Evolutionary conservation across 2,113 vertebrate genomes (phyloP).

Genomic region (Hypomesus transpacificus): DNA sequence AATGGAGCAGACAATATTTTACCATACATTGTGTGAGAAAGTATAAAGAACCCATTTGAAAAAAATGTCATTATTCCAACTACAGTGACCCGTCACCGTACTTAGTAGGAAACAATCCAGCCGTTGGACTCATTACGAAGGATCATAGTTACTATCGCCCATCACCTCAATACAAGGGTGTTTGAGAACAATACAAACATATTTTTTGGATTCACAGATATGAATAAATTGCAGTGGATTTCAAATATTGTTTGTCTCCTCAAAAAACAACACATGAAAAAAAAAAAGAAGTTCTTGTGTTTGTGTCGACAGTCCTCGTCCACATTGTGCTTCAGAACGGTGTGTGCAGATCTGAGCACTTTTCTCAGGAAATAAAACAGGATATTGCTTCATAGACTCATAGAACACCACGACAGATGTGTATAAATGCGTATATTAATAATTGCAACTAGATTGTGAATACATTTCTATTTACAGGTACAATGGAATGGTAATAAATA

Average conservation of each 20-base stretch:
- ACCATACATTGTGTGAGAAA: slow-evolving; percentile 84
- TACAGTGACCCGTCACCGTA: not conserved
- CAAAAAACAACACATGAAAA: slow-evolving; percentile 37
- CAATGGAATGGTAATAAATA: slow-evolving; percentile 86
- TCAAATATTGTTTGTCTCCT: not conserved
- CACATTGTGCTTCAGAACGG: no score
- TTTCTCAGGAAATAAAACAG: slow-evolving; percentile 1
- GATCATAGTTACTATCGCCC: no score
- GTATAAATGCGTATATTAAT: slow-evolving; percentile 89
- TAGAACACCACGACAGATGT: slow-evolving; percentile 69
- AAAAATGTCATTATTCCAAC: not conserved
- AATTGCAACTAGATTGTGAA: slow-evolving; percentile 88
- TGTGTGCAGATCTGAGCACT: slow-evolving; percentile 63
- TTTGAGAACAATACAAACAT: not conserved
- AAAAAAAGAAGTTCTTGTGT: slow-evolving; percentile 55
- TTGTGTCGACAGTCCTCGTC: slow-evolving; percentile 50
- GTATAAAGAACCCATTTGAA: slow-evolving; percentile 1
- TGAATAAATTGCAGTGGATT: not conserved
- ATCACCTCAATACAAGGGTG: not conserved
- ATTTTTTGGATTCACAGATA: not conserved
- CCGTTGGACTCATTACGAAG: not conserved
- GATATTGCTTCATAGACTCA: slow-evolving; percentile 74
- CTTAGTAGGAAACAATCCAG: not conserved
- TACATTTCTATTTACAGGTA: slow-evolving; percentile 84
- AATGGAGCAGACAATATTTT: slow-evolving; percentile 87